Percentiles rank a stretch among this genome's conserved stretches.
Evolutionary conservation across 2,113 vertebrate species (phyloP).

Genomic region (Oophaga pumilio): DNA sequence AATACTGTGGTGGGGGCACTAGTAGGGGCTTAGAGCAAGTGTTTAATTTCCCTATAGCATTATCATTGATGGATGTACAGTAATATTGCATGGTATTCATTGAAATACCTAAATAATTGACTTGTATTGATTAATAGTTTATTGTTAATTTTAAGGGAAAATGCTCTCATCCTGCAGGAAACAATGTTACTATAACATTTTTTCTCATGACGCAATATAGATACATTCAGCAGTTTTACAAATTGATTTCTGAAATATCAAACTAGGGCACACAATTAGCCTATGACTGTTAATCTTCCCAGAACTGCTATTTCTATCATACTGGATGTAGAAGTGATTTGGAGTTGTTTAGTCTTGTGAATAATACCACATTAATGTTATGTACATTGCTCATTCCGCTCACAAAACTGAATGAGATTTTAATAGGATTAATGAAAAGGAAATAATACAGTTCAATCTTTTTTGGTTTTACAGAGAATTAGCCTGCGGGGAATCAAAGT

Average conservation of each 20-base stretch:
- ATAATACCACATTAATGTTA: not conserved
- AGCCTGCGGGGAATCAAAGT: constrained; percentile 41
- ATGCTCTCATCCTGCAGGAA: not conserved
- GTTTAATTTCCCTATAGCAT: too few species aligned
- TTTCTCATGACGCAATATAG: not conserved
- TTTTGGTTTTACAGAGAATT: not conserved
- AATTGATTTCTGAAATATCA: constrained; percentile 13
- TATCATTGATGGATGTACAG: too few species aligned
- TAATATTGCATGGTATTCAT: too few species aligned
- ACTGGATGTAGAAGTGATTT: not conserved
- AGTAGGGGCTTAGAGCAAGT: too few species aligned
- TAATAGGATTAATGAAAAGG: constrained; percentile 15
- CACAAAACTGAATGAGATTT: not conserved
- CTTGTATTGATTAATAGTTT: not conserved
- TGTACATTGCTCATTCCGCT: fast-evolving
- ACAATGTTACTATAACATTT: not conserved
- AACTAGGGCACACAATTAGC: constrained; percentile 22
- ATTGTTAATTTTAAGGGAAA: not conserved
- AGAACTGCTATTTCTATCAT: not conserved
- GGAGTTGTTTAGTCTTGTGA: not conserved
- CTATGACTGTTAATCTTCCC: fast-evolving
- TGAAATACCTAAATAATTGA: too few species aligned
- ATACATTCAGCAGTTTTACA: not conserved
- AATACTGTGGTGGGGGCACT: too few species aligned
- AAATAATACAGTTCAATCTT: constrained; percentile 40